phyloP scores from a whole-genome alignment of 2,797 vertebrate genomes.

The Oreochromis mossambicus region DNA sequence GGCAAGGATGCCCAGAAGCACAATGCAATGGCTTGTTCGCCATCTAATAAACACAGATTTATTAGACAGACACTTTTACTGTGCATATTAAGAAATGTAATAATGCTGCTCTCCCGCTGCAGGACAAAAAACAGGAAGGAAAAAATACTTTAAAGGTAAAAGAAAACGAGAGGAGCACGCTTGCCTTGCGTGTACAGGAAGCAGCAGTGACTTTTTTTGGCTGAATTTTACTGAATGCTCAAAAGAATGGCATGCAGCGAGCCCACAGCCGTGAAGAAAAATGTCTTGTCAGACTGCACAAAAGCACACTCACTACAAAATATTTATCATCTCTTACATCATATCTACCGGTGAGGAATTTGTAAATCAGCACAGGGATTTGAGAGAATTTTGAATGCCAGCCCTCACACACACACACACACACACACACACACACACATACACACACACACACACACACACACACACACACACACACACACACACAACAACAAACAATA shows the following conservation, averaged over 20 bases:
- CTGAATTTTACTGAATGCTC: not conserved
- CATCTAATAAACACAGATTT: conserved; percentile 41
- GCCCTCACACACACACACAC: not conserved
- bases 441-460: not conserved
- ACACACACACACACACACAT: not conserved
- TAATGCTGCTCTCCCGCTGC: conserved; percentile 4
- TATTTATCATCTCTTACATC: conserved; percentile 34
- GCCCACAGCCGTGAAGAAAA: not conserved
- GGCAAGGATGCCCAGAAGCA: conserved; percentile 15
- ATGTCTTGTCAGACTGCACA: conserved; percentile 19
- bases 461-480: too few relatives aligned
- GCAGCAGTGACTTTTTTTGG: not conserved
- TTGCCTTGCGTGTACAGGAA: not conserved
- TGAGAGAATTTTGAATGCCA: not conserved
- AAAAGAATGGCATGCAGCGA: not conserved
- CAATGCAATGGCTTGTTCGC: not conserved
- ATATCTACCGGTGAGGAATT: not conserved
- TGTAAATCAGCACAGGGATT: not conserved
- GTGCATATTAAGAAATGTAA: conserved; percentile 39
- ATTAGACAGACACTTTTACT: conserved; percentile 34
- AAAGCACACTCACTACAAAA: conserved; percentile 13
- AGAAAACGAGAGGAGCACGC: conserved; percentile 1
- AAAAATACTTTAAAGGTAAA: conserved; percentile 30
- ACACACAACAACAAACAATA: not conserved
- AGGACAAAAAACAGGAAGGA: not conserved